phyloP scores from a whole-genome alignment of 2,113 vertebrate genomes.

The Neogobius melanostomus region DNA sequence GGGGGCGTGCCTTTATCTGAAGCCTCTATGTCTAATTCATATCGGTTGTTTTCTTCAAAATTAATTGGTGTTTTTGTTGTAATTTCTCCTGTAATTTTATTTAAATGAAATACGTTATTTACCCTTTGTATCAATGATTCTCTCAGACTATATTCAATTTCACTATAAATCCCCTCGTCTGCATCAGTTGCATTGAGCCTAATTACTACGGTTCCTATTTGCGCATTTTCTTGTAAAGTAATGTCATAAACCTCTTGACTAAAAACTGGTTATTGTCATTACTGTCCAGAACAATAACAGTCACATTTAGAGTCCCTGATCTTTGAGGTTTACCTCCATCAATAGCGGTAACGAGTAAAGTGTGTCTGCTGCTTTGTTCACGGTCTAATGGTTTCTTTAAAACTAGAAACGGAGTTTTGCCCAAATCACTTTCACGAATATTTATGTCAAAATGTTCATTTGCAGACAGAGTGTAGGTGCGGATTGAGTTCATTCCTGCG shows the following conservation, averaged over 20 bases:
- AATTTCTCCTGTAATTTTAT: conserved; percentile 61
- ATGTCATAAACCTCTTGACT: conserved; percentile 36
- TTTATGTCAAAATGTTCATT: conserved; percentile 66
- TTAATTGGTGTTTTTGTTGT: conserved; percentile 22
- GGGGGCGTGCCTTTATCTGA: conserved; percentile 38
- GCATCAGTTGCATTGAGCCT: conserved; percentile 35
- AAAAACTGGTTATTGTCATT: conserved; percentile 68
- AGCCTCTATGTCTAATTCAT: conserved; percentile 29
- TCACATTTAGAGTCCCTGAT: conserved; percentile 50
- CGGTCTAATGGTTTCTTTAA: conserved; percentile 64
- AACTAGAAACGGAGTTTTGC: conserved; percentile 56
- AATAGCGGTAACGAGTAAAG: conserved; percentile 46
- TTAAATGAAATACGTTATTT: conserved; percentile 30
- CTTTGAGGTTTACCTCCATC: conserved; percentile 62
- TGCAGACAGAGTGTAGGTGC: conserved; percentile 54
- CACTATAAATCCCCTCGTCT: conserved; percentile 35
- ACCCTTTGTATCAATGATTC: conserved; percentile 25
- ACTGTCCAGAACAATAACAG: conserved; percentile 46
- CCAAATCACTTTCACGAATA: conserved; percentile 40
- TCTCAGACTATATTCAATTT: conserved; percentile 50
- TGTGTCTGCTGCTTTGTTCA: conserved; percentile 41
- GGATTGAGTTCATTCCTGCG: conserved; percentile 55
- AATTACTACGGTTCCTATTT: conserved; percentile 25
- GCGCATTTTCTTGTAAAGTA: conserved; percentile 46
- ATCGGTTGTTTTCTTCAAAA: conserved; percentile 23